Base-by-base conservation (phyloP, 2,797 vertebrate species). In the Stomatorhinus walkeri region DNA sequence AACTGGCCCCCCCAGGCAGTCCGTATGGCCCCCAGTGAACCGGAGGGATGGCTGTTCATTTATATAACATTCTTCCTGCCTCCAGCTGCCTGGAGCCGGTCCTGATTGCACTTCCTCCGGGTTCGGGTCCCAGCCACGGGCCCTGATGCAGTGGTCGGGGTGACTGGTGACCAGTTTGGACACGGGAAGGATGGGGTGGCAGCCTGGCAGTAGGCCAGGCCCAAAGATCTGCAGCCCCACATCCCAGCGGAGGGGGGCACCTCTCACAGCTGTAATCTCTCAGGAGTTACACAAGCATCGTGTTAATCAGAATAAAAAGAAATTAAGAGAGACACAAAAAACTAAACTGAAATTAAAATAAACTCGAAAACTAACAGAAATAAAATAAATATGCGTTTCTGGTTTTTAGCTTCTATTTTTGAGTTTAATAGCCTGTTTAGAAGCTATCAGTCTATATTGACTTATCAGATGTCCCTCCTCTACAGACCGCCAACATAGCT, bases 31-130 rank as follows among this genome's bases (percentile, higher is more conserved):
- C 76, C 40, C 36, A 40, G 40, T 43, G 76, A 81, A 81, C 76
- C 76, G 76, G 64, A 72, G 64, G 64, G 64, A 72, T 2, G 64
- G 76, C 76, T 46, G 76, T 46, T 81, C 36, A 81, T 81, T 81
- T 81, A 40, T 40, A 81, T 81, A 81, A 81, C 76, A 7, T 81
- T 46, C 76, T 81, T 81, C 76, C 76, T 81, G 76, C 76, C 76
- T n/a, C 76, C 36, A 81, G 16, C 76, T 46, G 76, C 76, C 40
- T 81, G 76, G 76, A 81, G 76, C 40, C 76, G 7, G 40, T 8
- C 76, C 76, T 81, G 40, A 81, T 81, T 81, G 76, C 76, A 43
- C 76, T 81, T 81, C 76, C 76, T 81, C 76, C 46, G 14, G 36
- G 76, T n/a, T 16, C 76, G 46, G 76, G 40, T 81, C 19, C 36